Evolutionary conservation across 2,113 vertebrate species (phyloP).

Genomic region (Sus scrofa): T2T-Sscrofa CM000812.6:171220501-171221000

Average conservation of each 20-base stretch:
- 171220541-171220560: background rate
- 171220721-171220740: background rate
- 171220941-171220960: background rate
- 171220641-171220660: background rate
- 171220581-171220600: background rate
- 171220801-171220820: background rate
- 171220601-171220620: background rate
- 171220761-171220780: background rate
- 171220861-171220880: background rate
- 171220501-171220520: constrained; percentile 30
- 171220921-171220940: background rate
- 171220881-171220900: background rate
- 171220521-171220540: background rate
- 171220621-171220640: constrained; percentile 27
- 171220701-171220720: background rate
- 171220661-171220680: background rate
- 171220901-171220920: background rate
- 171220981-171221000: background rate
- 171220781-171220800: background rate
- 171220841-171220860: background rate
- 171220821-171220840: background rate
- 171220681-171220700: background rate
- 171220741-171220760: background rate
- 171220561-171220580: background rate
- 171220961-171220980: background rate